A percentile compares a stretch with the other conserved stretches of the same genome.
These are phyloP conservation scores for Micromussa lordhowensis DNA, from an alignment of 92 coral and sea anemone genomes.

Conservation along the genomic window DNA sequence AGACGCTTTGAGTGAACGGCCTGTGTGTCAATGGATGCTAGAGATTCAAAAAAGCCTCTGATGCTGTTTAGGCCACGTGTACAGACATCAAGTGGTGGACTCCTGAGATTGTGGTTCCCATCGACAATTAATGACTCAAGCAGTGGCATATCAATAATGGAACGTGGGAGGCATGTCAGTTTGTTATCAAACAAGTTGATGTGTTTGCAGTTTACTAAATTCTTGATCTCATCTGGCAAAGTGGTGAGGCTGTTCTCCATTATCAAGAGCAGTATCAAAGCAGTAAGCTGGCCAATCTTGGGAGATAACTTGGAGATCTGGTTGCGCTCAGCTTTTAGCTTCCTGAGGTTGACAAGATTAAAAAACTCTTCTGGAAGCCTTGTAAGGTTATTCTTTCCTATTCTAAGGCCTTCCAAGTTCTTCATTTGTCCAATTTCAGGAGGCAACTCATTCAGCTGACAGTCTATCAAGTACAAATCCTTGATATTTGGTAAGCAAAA, in stretches of 20 bases:
- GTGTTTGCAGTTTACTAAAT: constrained; percentile 56
- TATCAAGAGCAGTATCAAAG: constrained; percentile 69
- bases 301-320: constrained; percentile 66
- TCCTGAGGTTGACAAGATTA: constrained; percentile 63
- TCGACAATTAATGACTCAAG: constrained; percentile 63
- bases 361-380: constrained; percentile 82
- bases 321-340: constrained; percentile 72
- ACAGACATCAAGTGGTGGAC: constrained; percentile 90
- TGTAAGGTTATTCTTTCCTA: constrained; percentile 65
- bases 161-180: constrained; percentile 86
- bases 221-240: constrained; percentile 81
- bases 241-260: constrained; percentile 73
- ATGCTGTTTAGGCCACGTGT: constrained; percentile 80
- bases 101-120: constrained; percentile 77
- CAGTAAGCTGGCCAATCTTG: constrained; percentile 63
- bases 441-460: constrained; percentile 62
- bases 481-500: constrained; percentile 70
- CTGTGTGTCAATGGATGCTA: constrained; percentile 43
- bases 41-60: constrained; percentile 73
- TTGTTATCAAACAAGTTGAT: constrained; percentile 82
- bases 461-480: constrained; percentile 77
- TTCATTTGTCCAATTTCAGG: constrained; percentile 74
- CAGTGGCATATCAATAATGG: constrained; percentile 64
- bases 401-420: constrained; percentile 74
- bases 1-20: constrained; percentile 82